Base-by-base conservation (phyloP, 2,113 vertebrate genomes). In the Girardinichthys multiradiatus region DNA sequence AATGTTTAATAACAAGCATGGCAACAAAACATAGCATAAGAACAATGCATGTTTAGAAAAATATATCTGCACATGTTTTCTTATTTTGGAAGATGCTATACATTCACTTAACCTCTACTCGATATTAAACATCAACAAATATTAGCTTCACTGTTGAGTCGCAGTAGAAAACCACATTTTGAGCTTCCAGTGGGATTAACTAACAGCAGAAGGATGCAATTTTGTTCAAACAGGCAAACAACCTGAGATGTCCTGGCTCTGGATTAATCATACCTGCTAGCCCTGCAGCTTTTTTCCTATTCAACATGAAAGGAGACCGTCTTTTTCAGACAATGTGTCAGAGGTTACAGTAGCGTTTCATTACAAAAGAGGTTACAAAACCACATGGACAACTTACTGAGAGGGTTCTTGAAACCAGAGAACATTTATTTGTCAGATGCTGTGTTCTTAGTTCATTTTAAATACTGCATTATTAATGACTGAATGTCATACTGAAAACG, bases 11-110 rank as follows among this genome's bases (percentile, higher is more conserved):
- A 85, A 91, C 88, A 87, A 93, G 82, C 88, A 90, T 88, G 86
- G 84, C 80, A 90, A 90, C 79, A 85, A 90, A 87, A 90, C 82
- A 45, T 45, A 84, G 86, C 81, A 78, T 87, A 75, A 77, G 76
- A 83, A 92, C 89, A 91, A 91, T 90, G 88, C 82, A 85, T 91
- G 86, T 91, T 93, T 91, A 91, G 86, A 93, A 93, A 93, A 92
- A 94, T 93, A 93, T 92, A 94, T 92, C 79, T 90, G 90, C 82
- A 92, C 88, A 91, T 90, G 88, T 88, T 86, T 91, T 89, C 93
- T 60, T 45, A 45, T 29, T 84, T 76, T 81, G 81, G 79, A 80
- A 88, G 81, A 90, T 77, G 81, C 86, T 84, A 78, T 89, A 94
- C 90, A 92, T 87, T 67, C 65, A 90, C 84, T 78, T 79, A 83